These are phyloP conservation scores for Cantharis lateralis DNA, from an alignment of 2,888 invertebrate species.

Conservation along the genomic window DNA sequence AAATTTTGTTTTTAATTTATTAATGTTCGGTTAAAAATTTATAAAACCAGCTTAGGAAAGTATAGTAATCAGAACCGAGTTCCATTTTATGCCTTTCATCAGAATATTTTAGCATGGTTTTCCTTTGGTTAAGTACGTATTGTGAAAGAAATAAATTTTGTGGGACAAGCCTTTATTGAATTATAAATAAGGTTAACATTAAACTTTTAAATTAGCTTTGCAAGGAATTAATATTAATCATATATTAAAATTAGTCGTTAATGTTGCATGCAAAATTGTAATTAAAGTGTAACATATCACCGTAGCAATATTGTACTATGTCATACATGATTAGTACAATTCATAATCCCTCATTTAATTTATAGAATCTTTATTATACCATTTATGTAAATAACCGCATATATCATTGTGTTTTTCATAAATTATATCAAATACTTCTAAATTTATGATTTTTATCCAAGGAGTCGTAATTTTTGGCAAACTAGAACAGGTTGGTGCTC, in stretches of 20 bases:
- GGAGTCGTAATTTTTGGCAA: not conserved
- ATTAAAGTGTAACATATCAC: not conserved
- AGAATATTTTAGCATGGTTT: not conserved
- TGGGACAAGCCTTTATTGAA: not conserved
- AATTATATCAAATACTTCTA: not conserved
- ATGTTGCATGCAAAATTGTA: conserved; percentile 4
- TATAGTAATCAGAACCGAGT: not conserved
- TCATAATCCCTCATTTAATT: not conserved
- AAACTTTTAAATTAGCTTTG: conserved; percentile 5
- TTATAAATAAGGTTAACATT: not conserved
- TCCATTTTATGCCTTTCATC: not conserved
- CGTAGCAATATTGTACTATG: not conserved
- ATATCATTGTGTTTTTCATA: not conserved
- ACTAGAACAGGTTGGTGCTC: not conserved
- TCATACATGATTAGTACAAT: conserved; percentile 1
- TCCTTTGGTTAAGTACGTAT: not conserved
- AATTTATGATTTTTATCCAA: not conserved
- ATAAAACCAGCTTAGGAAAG: not conserved
- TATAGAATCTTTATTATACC: not conserved
- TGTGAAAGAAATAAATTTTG: not conserved
- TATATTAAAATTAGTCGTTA: conserved; percentile 1
- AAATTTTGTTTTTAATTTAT: not conserved
- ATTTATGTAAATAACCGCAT: not conserved
- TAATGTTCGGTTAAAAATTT: not conserved
- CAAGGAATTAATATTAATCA: conserved; percentile 1